Conservation (phyloP, 2,113 vertebrate genomes). For the Hylia prasina region DNA sequence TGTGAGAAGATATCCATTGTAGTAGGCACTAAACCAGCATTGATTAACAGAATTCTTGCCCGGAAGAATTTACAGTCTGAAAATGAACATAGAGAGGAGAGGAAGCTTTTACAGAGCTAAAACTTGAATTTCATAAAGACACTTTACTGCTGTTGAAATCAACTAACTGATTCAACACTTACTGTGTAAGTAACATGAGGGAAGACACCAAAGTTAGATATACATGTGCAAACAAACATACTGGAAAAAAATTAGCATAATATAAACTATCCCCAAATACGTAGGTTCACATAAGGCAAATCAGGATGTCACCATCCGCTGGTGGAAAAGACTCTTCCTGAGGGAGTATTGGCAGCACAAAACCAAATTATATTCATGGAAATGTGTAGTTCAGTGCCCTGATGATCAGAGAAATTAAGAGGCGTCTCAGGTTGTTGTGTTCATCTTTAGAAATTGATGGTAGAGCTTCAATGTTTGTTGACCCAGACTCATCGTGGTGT, state of each 20-base stretch:
- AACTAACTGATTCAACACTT: not conserved
- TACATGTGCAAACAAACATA: not conserved
- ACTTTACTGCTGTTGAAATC: not conserved
- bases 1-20: not conserved
- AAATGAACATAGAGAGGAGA: not conserved
- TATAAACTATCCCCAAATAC: not conserved
- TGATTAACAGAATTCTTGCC: not conserved
- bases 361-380: not conserved
- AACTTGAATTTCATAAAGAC: not conserved
- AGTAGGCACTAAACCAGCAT: not conserved
- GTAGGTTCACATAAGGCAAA: not conserved
- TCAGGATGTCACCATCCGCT: not conserved
- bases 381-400: not conserved
- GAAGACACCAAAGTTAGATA: not conserved
- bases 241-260: not conserved
- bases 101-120: not conserved
- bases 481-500: fast-evolving
- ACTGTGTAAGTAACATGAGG: not conserved
- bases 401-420: not conserved
- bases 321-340: not conserved
- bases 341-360: not conserved
- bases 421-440: not conserved
- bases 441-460: not conserved
- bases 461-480: not conserved
- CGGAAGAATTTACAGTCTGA: not conserved